Evolutionary conservation across 2,888 invertebrate genomes (phyloP).

Genomic region (Drosophila antonietae): DNA sequence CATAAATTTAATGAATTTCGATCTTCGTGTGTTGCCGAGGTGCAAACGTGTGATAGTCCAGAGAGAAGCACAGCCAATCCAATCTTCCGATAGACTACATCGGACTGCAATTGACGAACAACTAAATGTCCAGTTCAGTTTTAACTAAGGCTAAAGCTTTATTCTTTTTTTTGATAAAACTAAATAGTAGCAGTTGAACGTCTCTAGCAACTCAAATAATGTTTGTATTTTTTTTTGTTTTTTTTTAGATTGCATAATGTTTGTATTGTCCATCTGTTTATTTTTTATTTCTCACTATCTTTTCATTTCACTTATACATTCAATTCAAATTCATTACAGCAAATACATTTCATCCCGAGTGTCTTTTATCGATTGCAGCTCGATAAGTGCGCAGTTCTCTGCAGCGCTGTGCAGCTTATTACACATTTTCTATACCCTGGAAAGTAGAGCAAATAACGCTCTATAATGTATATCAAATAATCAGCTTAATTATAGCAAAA

Average conservation of each 20-base stretch:
- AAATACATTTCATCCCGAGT: constrained; percentile 6
- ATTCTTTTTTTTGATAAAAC: no score
- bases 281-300: constrained; percentile 5
- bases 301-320: constrained; percentile 7
- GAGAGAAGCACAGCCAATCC: neutral
- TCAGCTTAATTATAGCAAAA: no score
- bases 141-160: no score
- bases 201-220: neutral
- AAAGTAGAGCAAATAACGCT: neutral
- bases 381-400: constrained; percentile 5
- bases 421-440: neutral
- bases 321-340: constrained; percentile 10
- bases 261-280: neutral
- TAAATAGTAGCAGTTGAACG: neutral
- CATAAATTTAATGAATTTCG: neutral
- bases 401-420: no score
- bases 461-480: neutral
- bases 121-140: neutral
- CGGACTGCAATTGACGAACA: neutral
- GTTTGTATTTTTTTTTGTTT: neutral
- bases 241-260: no score
- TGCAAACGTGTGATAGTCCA: neutral
- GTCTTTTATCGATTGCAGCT: neutral
- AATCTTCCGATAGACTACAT: neutral
- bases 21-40: neutral